Evolutionary conservation across 1,140 invertebrate species (phyloP).

Genomic region (Apis cerana): DNA sequence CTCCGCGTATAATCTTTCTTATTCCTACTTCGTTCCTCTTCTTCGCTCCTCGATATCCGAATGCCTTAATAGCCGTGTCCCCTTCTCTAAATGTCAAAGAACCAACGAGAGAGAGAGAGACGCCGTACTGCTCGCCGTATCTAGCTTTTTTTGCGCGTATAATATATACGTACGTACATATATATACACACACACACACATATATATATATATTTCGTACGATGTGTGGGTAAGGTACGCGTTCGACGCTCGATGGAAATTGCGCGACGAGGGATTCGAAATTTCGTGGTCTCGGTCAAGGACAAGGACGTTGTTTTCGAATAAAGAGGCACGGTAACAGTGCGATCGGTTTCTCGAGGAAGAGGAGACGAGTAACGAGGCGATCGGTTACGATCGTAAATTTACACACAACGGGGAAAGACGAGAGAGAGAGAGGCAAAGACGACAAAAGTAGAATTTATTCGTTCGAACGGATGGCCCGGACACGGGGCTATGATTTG

Average conservation of each 20-base stretch:
- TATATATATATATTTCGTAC: too few relatives aligned
- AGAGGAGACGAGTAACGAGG: too few relatives aligned
- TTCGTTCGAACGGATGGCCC: neutral
- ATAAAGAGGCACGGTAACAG: too few relatives aligned
- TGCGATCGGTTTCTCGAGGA: neutral
- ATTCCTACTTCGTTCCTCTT: constrained; percentile 19
- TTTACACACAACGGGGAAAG: neutral
- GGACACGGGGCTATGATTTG: constrained; percentile 24
- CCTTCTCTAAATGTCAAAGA: constrained; percentile 53
- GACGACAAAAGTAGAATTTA: neutral
- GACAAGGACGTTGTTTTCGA: neutral
- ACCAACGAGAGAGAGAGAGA: constrained; percentile 18
- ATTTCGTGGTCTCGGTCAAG: constrained; percentile 8
- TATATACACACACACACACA: rapidly evolving
- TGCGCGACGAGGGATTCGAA: neutral
- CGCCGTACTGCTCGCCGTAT: too few relatives aligned
- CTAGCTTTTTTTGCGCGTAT: too few relatives aligned
- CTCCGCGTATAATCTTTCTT: neutral
- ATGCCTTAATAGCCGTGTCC: constrained; percentile 48
- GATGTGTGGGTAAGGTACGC: too few relatives aligned
- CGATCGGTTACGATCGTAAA: neutral
- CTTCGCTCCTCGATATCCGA: constrained; percentile 30
- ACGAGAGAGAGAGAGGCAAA: too few relatives aligned
- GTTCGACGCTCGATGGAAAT: too few relatives aligned
- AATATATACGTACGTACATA: too few relatives aligned